Evolutionary conservation across 2,113 vertebrate genomes (phyloP).

Genomic region (Cepphus grylle): DNA sequence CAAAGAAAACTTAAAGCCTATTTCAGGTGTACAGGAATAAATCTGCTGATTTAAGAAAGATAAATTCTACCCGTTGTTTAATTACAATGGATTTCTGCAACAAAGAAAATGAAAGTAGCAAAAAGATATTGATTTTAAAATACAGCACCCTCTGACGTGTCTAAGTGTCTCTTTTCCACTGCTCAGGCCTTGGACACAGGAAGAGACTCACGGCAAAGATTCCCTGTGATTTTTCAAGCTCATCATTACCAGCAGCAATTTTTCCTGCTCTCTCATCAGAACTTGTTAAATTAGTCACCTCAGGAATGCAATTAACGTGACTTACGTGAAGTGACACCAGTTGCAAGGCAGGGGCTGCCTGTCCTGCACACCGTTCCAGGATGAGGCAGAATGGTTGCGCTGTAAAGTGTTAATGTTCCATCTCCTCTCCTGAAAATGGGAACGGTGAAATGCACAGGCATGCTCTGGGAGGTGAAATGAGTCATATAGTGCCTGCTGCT

Average conservation of each 20-base stretch:
- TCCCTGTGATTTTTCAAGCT: background rate
- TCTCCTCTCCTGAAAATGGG: background rate
- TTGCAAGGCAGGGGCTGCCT: background rate
- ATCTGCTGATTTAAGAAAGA: background rate
- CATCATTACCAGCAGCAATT: background rate
- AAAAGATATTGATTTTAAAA: background rate
- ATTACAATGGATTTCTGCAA: background rate
- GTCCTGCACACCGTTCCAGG: accelerated
- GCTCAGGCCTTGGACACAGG: background rate
- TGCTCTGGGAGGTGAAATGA: background rate
- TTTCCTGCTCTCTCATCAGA: background rate
- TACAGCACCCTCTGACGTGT: background rate
- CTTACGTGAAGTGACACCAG: background rate
- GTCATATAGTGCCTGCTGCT: background rate
- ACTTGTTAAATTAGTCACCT: background rate
- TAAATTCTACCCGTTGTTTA: background rate
- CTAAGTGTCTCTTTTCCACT: background rate
- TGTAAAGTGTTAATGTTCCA: background rate
- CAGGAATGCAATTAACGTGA: background rate
- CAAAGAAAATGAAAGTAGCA: background rate
- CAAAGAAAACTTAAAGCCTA: background rate
- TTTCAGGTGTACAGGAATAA: background rate
- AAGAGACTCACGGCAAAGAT: background rate
- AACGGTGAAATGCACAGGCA: background rate
- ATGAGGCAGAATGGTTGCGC: background rate